Base-by-base conservation (phyloP, 2,113 vertebrate species). In the Oxyruncus cristatus region DNA sequence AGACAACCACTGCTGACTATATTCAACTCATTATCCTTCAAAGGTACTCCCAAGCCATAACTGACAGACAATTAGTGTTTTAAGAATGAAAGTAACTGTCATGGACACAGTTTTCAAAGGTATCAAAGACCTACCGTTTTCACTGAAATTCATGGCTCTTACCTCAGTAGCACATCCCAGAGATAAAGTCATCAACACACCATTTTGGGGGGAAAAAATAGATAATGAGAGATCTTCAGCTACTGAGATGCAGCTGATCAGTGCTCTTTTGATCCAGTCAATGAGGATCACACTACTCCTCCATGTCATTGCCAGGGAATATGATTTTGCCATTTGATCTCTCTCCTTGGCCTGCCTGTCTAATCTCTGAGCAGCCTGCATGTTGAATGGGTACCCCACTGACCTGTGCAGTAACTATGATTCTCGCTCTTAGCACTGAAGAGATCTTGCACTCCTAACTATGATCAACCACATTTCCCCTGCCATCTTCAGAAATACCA, bases 71-170 rank as follows among this genome's bases (percentile, higher is more conserved):
- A 66, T 66, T 77, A 11, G 30, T 63, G 47, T 84, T 88, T 74
- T 67, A 68, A 91, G 89, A 78, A 78, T 84, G 61, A 81, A 93
- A 88, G 52, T 4, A 85, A 28, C 50, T 55, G 8, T 55, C 37
- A 50, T 0, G 5, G 58, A 76, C n/a, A 62, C 32, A 39, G 30
- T 56, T 92, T 74, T 88, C 27, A 55, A 61, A 87, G 80, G 28
- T 62, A 62, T 6, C n/a, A 37, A 83, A 46, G 30, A 62, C 2
- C 1, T 70, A 20, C 6, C 50, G 12, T 63, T 89, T 83, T 67
- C 44, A 44, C 30, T 68, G 56, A 85, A 78, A 80, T 85, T 84
- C 24, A 6, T 44, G 55, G 42, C 35, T 86, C 35, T 92, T 67
- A 41, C 39, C 50, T 89, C 65, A 94, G 26, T 52, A 59, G 27